phyloP scores from a whole-genome alignment of 2,113 vertebrate genomes.

The Scalopus aquaticus region DNA sequence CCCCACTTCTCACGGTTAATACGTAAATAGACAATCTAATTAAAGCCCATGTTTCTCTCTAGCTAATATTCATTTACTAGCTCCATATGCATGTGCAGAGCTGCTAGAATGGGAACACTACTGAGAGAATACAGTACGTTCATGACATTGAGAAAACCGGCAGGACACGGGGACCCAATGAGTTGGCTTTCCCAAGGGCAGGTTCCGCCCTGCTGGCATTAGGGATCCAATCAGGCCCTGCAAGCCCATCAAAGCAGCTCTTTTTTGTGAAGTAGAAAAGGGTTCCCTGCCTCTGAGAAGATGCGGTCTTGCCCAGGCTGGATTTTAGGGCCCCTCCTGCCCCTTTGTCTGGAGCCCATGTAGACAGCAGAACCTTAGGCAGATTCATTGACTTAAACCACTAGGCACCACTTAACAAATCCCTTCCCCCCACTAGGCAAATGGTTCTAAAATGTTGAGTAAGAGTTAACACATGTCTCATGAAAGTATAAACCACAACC shows the following conservation, averaged over 20 bases:
- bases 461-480: slow-evolving; percentile 29
- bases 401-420: background rate
- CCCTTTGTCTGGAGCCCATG: background rate
- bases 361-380: background rate
- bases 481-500: background rate
- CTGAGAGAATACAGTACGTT: background rate
- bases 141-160: background rate
- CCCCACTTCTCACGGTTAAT: background rate
- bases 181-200: slow-evolving; percentile 18
- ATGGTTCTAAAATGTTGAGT: background rate
- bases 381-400: background rate
- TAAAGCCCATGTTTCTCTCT: background rate
- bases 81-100: background rate
- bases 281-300: background rate
- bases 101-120: background rate
- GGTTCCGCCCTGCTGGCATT: slow-evolving; percentile 1
- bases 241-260: background rate
- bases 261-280: background rate
- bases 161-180: background rate
- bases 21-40: background rate
- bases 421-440: background rate
- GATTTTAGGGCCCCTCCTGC: background rate
- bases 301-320: background rate
- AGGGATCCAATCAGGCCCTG: background rate
- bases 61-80: background rate